phyloP scores from a whole-genome alignment of 2,888 invertebrate genomes.

The Megamerina dolium region DNA sequence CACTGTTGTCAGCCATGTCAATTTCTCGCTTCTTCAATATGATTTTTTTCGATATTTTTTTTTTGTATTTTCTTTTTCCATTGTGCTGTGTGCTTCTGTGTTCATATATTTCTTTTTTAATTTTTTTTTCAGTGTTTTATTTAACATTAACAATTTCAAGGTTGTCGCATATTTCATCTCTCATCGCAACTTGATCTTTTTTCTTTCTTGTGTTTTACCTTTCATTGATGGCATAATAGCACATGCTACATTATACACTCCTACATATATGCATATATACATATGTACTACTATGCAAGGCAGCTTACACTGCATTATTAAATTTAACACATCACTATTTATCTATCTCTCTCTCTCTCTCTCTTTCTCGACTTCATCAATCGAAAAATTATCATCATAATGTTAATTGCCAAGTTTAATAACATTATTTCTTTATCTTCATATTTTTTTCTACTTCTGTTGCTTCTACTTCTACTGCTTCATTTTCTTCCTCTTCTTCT shows the following conservation, averaged over 20 bases:
- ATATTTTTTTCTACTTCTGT: slow-evolving; percentile 8
- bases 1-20: too few relatives aligned
- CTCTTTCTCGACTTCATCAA: too few relatives aligned
- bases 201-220: slow-evolving; percentile 4
- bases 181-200: slow-evolving; percentile 12
- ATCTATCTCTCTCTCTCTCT: too few relatives aligned
- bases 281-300: not conserved
- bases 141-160: slow-evolving; percentile 27
- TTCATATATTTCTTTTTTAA: not conserved
- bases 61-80: too few relatives aligned
- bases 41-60: too few relatives aligned
- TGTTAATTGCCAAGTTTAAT: slow-evolving; percentile 37
- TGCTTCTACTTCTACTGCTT: not conserved
- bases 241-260: too few relatives aligned
- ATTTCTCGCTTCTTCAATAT: too few relatives aligned
- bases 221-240: not conserved
- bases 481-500: not conserved
- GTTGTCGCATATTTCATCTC: slow-evolving; percentile 16
- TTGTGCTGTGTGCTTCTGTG: not conserved
- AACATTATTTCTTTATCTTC: slow-evolving; percentile 7
- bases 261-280: not conserved
- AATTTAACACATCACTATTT: too few relatives aligned
- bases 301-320: not conserved
- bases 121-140: slow-evolving; percentile 11
- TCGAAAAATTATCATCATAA: slow-evolving; percentile 36